Evolutionary conservation across 2,888 invertebrate genomes (phyloP), one percentile per base, ranked within the genome.

Genomic region (Cephus nigrinus): DNA sequence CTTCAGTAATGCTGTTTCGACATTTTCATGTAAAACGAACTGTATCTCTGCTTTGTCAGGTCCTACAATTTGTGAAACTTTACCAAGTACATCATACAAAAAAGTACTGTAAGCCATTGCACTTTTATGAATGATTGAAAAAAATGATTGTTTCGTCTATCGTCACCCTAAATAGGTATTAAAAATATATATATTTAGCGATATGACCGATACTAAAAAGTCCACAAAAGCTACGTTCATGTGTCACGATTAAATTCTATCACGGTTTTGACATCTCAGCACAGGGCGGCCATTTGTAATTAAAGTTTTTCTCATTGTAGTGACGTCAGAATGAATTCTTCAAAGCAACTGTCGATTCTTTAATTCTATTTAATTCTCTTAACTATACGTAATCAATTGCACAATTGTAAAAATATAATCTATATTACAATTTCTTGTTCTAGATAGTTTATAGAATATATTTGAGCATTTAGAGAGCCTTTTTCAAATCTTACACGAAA

Each of bases 41-140:
- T 78, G 35, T 32, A 86, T 84, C 68, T 82, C 82, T 11, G 83
- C 85, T 73, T 75, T 80, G 12, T 80, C 77, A 12, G 75, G 68
- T n/a, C 55, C 23, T 12, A 73, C 30, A 12, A 84, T 73, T 2
- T 81, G 55, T 32, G 80, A 78, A 36, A 84, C 79, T 30, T 73
- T 69, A 5, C 84, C 84, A 35, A 78, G 71, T 23, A 81, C 34
- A n/a, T 69, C 77, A 71, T 79, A 80, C 34, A 84, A 36, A 69
- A 75, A 78, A 23, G 76, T 79, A 69, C 74, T 76, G 34, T 78
- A 75, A 9, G 31, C n/a, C 81, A 80, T 80, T 75, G 74, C 5
- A 23, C 40, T 55, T 15, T 55, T 55, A 0, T 23, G 15, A 23
- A 55, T 23, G 40, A 55, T 55, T 23, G 23, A 55, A 55, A 15